Base-by-base conservation (phyloP, 2,113 vertebrate genomes). In the Hipposideros armiger region DNA sequence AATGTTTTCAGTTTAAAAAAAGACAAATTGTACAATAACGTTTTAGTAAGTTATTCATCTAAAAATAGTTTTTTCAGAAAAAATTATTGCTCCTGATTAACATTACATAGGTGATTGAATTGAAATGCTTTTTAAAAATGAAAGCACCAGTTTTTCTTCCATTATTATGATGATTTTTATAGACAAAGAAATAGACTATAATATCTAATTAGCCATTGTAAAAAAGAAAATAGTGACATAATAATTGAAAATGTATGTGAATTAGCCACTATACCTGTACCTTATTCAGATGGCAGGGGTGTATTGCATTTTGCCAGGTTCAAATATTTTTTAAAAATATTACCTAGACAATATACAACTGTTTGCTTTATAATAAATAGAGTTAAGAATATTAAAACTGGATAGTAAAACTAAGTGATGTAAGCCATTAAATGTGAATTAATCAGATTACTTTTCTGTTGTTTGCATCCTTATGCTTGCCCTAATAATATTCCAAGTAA, bases 401-500 rank as follows among this genome's bases (percentile, higher is more conserved):
- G 95, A 95, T 50, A 67, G 54, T 86, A 36, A 88, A 60, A 62
- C 92, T 98, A 97, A 84, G 97, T 85, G 70, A 92, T 95, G 96
- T 98, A 97, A 98, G 67, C 86, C 86, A 98, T 97, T 94, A 96
- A 95, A 88, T 97, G 97, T 77, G 60, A 84, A 97, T 97, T 97
- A 97, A 98, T 96, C 95, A 97, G 97, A 97, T 78, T 95, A 92
- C 56, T 97, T 97, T 94, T 67, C 96, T 82, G 22, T 95, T 86
- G 69, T 98, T 96, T 96, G 84, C 80, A 45, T 91, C 87, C 95
- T 26, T 50, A 95, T 92, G 97, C 54, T 98, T 97, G 92, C 88
- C 84, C 86, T 97, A 97, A 58, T 50, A 78, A 95, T 96, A 97
- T 97, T 96, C 94, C 91, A 98, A 97, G 97, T 97, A 96, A 97